A percentile compares a stretch with the other conserved stretches of the same genome.
phyloP scores from a whole-genome alignment of 1,140 invertebrate genomes.

The Thaumatotibia leucotreta region DNA sequence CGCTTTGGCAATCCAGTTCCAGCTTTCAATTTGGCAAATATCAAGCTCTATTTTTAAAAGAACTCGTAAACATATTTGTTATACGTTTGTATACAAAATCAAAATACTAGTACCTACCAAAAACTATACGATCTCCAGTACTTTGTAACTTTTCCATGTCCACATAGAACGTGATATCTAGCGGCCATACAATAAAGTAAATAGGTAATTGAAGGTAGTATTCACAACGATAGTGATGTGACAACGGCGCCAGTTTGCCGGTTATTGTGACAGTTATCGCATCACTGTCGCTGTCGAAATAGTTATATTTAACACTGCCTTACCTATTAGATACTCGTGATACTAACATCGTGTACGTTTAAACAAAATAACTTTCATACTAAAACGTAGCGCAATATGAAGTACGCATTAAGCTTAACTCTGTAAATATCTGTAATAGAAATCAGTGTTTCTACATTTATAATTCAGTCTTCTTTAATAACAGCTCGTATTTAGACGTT shows the following conservation, averaged over 20 bases:
- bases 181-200: constrained; percentile 46
- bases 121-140: constrained; percentile 1
- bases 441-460: constrained; percentile 61
- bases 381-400: constrained; percentile 52
- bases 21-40: constrained; percentile 13
- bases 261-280: constrained; percentile 20
- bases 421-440: constrained; percentile 63
- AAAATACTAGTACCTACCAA: background rate
- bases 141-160: constrained; percentile 28
- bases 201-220: constrained; percentile 1
- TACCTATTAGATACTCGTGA: constrained; percentile 15
- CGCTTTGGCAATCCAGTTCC: constrained; percentile 23
- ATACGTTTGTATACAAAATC: constrained; percentile 1
- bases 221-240: background rate
- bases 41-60: background rate
- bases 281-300: constrained; percentile 23
- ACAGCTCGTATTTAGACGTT: constrained; percentile 60
- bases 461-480: constrained; percentile 62
- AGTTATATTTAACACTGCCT: constrained; percentile 15
- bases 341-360: constrained; percentile 25
- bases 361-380: constrained; percentile 39
- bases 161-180: constrained; percentile 50
- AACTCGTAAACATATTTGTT: background rate
- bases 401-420: constrained; percentile 61
- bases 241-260: background rate